Base-by-base conservation (phyloP, 2,888 invertebrate genomes). In the Leucozona laternaria region DNA sequence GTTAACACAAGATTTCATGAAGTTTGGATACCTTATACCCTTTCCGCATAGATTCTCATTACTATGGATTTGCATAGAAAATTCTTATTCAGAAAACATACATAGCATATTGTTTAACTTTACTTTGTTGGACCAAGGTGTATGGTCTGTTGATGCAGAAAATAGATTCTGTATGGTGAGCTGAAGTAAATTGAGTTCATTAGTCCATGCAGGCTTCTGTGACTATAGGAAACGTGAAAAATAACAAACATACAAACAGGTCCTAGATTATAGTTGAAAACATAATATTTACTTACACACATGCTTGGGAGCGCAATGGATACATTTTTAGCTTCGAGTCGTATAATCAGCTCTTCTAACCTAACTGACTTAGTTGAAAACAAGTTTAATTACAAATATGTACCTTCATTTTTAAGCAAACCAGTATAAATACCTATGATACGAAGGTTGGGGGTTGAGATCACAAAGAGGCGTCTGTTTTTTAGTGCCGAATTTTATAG, bases 141-240 rank as follows among this genome's bases (percentile, higher is more conserved):
- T n/a, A n/a, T n/a, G n/a, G n/a, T n/a, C 22, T 50, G 22, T 6
- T 50, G 17, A 34, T 34, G 57, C 57, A 20, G 20, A 57, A 17
- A 31, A 31, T 31, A 57, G 1, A 57, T 6, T 55, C 55, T 17
- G 28, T 1, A 17, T 31, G 15, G 31, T 11, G 31, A 22, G 20
- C n/a, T n/a, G n/a, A n/a, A n/a, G 37, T 60, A 25, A 60, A 40
- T 15, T 60, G 60, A 22, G 60, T 20, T 40, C 60, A 60, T 60
- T 60, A 60, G 15, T 58, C 4, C 17, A 25, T 55, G n/a, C 1
- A 8, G 5, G 28, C 15, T 10, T 4, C n/a, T 31, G 34, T 34
- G 20, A 17, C n/a, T n/a, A 34, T 20, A 57, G 31, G 11, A 57
- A 57, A 34, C 57, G 57, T 34, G 57, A 34, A 31, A 57, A 34